Percentiles rank a stretch among this genome's conserved stretches.
Evolutionary conservation across 2,797 vertebrate genomes (phyloP).

Genomic region (Lates japonicus): DNA sequence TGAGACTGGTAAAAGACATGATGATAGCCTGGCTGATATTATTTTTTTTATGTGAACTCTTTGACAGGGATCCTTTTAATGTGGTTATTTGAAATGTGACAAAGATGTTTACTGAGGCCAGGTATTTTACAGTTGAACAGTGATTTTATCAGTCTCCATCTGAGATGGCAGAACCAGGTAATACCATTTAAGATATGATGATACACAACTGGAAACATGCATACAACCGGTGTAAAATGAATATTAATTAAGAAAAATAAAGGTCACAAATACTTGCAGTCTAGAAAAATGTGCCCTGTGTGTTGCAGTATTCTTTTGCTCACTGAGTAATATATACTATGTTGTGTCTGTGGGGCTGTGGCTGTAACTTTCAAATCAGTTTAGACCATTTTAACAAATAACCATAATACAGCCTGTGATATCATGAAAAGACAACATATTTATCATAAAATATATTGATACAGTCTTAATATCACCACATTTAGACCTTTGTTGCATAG

Average conservation of each 20-base stretch:
- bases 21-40: neutral
- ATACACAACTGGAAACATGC: neutral
- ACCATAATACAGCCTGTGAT: neutral
- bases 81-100: neutral
- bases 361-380: neutral
- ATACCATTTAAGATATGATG: neutral
- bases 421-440: neutral
- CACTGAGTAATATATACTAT: neutral
- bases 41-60: neutral
- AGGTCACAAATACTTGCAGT: neutral
- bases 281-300: neutral
- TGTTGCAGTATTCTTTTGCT: neutral
- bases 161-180: neutral
- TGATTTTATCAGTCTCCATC: neutral
- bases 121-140: neutral
- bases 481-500: neutral
- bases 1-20: neutral
- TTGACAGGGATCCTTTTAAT: neutral
- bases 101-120: conserved; percentile 4
- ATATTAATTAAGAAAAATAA: neutral
- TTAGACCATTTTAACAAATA: neutral
- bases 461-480: conserved; percentile 8
- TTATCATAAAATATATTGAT: neutral
- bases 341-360: neutral
- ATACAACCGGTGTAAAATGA: neutral